Conservation (phyloP, 2,888 invertebrate species). For the Drosophila hamatofila region DNA sequence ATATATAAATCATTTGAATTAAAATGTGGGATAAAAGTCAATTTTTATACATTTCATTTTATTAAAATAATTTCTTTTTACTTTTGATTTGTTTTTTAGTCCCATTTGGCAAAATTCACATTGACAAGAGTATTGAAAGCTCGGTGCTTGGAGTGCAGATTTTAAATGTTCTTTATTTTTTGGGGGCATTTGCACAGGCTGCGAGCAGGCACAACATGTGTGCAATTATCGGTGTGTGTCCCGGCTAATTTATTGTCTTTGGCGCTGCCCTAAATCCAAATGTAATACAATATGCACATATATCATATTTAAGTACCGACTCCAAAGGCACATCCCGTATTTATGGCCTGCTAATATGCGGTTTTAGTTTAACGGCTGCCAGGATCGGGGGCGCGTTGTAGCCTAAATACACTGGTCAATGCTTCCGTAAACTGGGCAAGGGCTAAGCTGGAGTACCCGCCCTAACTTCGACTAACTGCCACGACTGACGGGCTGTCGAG, state of each 20-base stretch:
- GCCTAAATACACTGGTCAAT: constrained; percentile 8
- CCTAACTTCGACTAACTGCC: constrained; percentile 6
- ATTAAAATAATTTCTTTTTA: too few species aligned
- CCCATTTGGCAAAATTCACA: too few species aligned
- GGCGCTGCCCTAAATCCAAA: constrained; percentile 74
- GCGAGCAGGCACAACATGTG: constrained; percentile 59
- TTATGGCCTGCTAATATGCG: constrained; percentile 76
- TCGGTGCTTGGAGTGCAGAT: not conserved
- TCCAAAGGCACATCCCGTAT: constrained; percentile 71
- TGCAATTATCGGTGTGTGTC: constrained; percentile 75
- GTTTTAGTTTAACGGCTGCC: constrained; percentile 71
- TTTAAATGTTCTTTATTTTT: constrained; percentile 9
- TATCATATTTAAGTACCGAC: constrained; percentile 75
- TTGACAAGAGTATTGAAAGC: constrained; percentile 17
- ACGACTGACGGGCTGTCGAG: constrained; percentile 24
- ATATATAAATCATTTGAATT: too few species aligned
- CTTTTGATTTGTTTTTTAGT: too few species aligned
- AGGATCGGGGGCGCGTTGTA: constrained; percentile 13
- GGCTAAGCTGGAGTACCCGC: constrained; percentile 20
- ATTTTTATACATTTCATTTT: too few species aligned
- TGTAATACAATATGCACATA: constrained; percentile 76
- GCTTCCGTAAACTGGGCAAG: constrained; percentile 20
- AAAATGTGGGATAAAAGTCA: too few species aligned
- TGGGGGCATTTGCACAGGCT: constrained; percentile 14
- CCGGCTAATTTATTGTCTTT: constrained; percentile 73